Base-by-base conservation (phyloP, 1,140 invertebrate species). In the Dryas iulia region DNA sequence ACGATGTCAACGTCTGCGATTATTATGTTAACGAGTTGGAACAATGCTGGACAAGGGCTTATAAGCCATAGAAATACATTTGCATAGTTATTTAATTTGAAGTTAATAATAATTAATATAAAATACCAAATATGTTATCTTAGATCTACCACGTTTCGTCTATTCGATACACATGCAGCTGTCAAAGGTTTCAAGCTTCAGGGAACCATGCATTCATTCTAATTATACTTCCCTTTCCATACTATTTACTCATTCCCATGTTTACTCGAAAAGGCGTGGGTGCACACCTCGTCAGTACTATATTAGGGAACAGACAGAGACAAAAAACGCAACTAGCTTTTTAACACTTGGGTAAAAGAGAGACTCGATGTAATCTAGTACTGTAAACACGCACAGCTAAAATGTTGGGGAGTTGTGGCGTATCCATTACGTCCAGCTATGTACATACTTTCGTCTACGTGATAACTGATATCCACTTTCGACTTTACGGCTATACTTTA, bases 191-290 rank as follows among this genome's bases (percentile, higher is more conserved):
- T 71, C 63, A 64, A 67, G 59, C 64, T 61, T 64, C 67, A 73
- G 71, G 73, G 79, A 82, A 77, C 70, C 71, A 77, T 69, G 71
- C 81, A 82, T 86, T 86, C 79, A 83, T 89, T 89, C 87, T 91
- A 89, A 91, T 91, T 89, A 89, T 89, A 89, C 79, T 84, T 80
- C 86, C 79, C 87, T 88, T 78, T 79, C 79, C 82, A 83, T 84
- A 84, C 85, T 89, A 89, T 91, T 89, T 88, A 82, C 82, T 75
- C 78, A 87, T 87, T 86, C 78, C 77, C 77, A 81, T 91, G 86
- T 91, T 89, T 90, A 90, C 87, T 86, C 79, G 78, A 85, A 86
- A 87, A 88, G 87, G 82, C 86, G 86, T 89, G 84, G 86, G 86
- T 85, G 84, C 81, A 71, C 79, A 71, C 74, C 61, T 74, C 77